Evolutionary conservation across 2,797 vertebrate species (phyloP).

Genomic region (Buphagus erythrorhynchus): DNA sequence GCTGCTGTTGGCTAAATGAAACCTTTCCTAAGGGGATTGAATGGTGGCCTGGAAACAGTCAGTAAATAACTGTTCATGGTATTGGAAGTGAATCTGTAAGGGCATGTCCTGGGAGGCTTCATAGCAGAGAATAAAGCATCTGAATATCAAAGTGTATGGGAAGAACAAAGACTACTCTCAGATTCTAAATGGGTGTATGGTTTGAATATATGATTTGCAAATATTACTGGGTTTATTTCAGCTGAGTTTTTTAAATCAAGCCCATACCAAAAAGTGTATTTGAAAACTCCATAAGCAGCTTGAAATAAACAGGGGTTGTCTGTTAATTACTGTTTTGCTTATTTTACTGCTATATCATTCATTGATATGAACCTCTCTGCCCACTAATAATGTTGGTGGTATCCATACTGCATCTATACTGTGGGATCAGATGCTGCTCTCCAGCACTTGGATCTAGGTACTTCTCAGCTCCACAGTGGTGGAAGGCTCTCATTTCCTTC

Average conservation of each 20-base stretch:
- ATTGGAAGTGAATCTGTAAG: conserved; percentile 3
- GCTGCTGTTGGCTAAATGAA: conserved; percentile 8
- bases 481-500: neutral
- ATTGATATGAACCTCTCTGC: neutral
- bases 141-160: conserved; percentile 38
- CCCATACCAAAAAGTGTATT: neutral
- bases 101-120: conserved; percentile 12
- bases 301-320: neutral
- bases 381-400: neutral
- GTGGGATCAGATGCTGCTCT: neutral
- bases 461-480: neutral
- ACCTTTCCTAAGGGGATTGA: neutral
- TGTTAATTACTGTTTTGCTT: neutral
- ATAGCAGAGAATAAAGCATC: conserved; percentile 12
- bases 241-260: neutral
- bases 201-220: conserved; percentile 16
- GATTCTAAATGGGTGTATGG: neutral
- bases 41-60: neutral
- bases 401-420: neutral
- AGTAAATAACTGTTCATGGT: neutral
- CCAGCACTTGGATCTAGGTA: neutral
- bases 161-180: conserved; percentile 30
- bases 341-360: neutral
- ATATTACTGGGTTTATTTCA: neutral
- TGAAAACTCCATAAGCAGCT: neutral